Conservation (phyloP, 2,888 invertebrate genomes). For the Macaria liturata region DNA sequence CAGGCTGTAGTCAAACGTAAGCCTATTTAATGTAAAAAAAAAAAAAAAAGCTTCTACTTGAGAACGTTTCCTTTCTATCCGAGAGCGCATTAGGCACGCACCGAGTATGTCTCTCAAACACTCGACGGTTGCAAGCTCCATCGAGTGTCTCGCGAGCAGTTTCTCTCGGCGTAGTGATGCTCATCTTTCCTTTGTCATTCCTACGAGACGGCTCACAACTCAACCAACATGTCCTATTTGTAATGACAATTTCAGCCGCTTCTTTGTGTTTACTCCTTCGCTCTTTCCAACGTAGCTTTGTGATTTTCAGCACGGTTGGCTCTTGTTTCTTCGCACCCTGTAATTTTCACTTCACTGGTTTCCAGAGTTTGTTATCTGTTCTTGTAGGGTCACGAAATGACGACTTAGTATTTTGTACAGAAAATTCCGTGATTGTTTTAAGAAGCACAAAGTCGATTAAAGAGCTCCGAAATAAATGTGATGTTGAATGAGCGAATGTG, state of each 20-base stretch:
- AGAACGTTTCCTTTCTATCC: too few species aligned
- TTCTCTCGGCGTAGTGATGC: conserved; percentile 32
- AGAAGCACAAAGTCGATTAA: too few species aligned
- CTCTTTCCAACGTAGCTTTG: conserved; percentile 12
- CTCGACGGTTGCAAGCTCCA: conserved; percentile 30
- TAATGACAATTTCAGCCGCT: conserved; percentile 23
- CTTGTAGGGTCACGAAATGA: conserved; percentile 1
- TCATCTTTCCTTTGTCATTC: conserved; percentile 34
- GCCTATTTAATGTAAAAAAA: too few species aligned
- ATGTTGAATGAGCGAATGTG: too few species aligned
- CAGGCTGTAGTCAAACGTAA: too few species aligned
- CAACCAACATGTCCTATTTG: conserved; percentile 21
- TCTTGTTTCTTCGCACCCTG: conserved; percentile 20
- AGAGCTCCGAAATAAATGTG: too few species aligned
- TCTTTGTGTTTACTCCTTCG: conserved; percentile 16
- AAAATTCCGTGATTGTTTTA: too few species aligned
- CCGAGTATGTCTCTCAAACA: conserved; percentile 25
- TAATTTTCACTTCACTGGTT: conserved; percentile 18
- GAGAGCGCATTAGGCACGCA: conserved; percentile 29
- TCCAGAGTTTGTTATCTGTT: conserved; percentile 1
- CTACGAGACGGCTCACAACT: conserved; percentile 16
- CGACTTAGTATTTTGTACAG: neutral
- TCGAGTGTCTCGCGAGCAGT: conserved; percentile 29
- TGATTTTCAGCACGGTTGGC: conserved; percentile 23
- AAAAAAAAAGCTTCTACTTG: too few species aligned